Evolutionary conservation across 2,113 vertebrate species (phyloP).

Genomic region (Archilochus colubris): DNA sequence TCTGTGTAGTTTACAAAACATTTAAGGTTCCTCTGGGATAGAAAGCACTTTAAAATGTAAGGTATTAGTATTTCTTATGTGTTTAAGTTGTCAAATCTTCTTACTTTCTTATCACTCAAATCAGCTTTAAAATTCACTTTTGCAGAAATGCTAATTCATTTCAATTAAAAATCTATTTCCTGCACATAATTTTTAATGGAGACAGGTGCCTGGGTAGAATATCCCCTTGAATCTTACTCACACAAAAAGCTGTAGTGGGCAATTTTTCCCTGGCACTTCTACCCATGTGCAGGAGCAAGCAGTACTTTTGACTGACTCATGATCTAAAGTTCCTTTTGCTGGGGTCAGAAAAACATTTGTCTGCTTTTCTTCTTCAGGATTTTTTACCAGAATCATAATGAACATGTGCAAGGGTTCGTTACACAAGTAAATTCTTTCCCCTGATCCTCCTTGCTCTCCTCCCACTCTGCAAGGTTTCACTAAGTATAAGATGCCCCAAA

Average conservation of each 20-base stretch:
- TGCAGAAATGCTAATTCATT: constrained; percentile 9
- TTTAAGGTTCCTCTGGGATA: constrained; percentile 64
- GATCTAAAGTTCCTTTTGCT: background rate
- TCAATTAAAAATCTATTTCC: constrained; percentile 49
- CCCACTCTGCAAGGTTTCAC: background rate
- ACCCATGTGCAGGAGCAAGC: background rate
- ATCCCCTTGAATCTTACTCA: background rate
- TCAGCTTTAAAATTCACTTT: constrained; percentile 48
- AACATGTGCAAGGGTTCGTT: background rate
- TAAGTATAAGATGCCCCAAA: background rate
- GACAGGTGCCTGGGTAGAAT: background rate
- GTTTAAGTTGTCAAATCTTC: constrained; percentile 68
- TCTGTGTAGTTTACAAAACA: constrained; percentile 51
- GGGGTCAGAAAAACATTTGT: background rate
- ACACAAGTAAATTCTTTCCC: background rate
- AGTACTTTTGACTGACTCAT: background rate
- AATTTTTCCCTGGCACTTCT: background rate
- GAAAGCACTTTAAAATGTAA: constrained; percentile 59
- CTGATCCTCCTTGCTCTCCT: background rate
- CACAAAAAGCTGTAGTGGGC: background rate
- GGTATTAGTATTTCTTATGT: constrained; percentile 50
- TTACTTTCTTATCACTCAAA: constrained; percentile 51
- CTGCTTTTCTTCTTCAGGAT: background rate
- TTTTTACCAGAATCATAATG: background rate
- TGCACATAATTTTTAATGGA: background rate